Conservation (phyloP, 2,797 vertebrate genomes). For the Selene dorsalis region DNA sequence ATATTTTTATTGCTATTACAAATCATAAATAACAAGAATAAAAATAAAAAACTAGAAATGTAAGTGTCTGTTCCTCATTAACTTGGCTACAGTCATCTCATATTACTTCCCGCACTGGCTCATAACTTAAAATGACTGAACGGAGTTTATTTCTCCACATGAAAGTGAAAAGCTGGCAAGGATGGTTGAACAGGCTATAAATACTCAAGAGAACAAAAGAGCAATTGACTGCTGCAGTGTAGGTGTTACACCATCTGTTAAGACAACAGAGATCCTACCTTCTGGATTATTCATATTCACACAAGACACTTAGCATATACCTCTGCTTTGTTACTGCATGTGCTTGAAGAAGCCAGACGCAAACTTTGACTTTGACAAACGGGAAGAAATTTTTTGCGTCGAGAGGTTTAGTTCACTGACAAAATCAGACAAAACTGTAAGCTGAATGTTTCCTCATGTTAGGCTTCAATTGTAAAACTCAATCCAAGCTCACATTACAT, state of each 20-base stretch:
- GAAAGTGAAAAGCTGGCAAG: conserved; percentile 56
- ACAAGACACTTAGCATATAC: conserved; percentile 33
- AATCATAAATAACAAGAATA: background rate
- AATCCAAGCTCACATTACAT: background rate
- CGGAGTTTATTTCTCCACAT: conserved; percentile 52
- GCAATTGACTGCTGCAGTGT: conserved; percentile 78
- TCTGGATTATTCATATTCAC: conserved; percentile 66
- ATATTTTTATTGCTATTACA: background rate
- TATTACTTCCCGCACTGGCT: conserved; percentile 26
- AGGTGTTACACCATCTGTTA: conserved; percentile 83
- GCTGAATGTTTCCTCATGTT: background rate
- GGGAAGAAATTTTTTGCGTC: background rate
- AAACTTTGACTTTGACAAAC: conserved; percentile 36
- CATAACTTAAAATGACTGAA: conserved; percentile 50
- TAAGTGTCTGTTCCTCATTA: conserved; percentile 35
- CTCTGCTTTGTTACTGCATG: conserved; percentile 30
- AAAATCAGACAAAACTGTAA: conserved; percentile 10
- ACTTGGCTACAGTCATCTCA: conserved; percentile 25
- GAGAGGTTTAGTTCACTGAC: conserved; percentile 10
- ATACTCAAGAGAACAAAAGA: conserved; percentile 81
- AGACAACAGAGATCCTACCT: conserved; percentile 73
- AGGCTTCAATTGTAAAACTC: background rate
- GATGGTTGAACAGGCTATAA: conserved; percentile 72
- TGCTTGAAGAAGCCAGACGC: conserved; percentile 31
- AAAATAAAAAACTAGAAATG: conserved; percentile 5